Percentiles rank a stretch among this genome's conserved stretches.
phyloP scores from a whole-genome alignment of 1,140 invertebrate genomes.

The Drosophila sp. region DNA sequence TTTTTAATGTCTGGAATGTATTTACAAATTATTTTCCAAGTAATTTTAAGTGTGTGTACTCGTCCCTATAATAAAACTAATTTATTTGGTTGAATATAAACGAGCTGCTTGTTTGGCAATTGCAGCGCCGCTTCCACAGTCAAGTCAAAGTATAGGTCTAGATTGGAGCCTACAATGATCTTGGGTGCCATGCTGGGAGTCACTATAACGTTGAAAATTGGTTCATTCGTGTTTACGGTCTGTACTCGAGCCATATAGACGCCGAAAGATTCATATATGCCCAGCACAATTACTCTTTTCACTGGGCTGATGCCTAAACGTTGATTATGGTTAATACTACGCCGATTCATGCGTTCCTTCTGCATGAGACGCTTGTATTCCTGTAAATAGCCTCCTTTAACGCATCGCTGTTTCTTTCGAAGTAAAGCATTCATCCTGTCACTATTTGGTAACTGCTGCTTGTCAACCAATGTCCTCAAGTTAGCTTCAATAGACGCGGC shows the following conservation, averaged over 20 bases:
- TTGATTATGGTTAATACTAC: conserved; percentile 29
- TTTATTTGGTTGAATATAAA: conserved; percentile 45
- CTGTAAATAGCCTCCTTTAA: conserved; percentile 38
- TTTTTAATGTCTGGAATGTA: conserved; percentile 31
- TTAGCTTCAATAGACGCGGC: conserved; percentile 10
- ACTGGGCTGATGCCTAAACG: conserved; percentile 28
- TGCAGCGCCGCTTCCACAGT: neutral
- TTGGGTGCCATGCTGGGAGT: conserved; percentile 1
- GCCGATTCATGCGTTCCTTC: conserved; percentile 33
- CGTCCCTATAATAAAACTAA: conserved; percentile 49
- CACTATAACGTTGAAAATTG: conserved; percentile 36
- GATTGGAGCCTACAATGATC: neutral
- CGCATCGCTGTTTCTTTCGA: conserved; percentile 10
- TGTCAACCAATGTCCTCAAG: conserved; percentile 2
- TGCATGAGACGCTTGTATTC: conserved; percentile 26
- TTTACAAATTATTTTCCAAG: conserved; percentile 33
- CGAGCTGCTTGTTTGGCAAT: conserved; percentile 25
- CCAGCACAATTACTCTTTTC: conserved; percentile 14
- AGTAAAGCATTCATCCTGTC: neutral
- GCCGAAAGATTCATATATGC: conserved; percentile 34
- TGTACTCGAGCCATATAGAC: conserved; percentile 30
- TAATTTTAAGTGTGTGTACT: conserved; percentile 24
- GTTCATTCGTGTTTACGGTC: neutral
- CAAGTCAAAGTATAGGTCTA: conserved; percentile 30
- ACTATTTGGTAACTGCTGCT: neutral